A percentile compares a stretch with the other conserved stretches of the same genome.
Evolutionary conservation across 1,140 invertebrate genomes (phyloP).

Genomic region (Atopsyche davidsoni): DNA sequence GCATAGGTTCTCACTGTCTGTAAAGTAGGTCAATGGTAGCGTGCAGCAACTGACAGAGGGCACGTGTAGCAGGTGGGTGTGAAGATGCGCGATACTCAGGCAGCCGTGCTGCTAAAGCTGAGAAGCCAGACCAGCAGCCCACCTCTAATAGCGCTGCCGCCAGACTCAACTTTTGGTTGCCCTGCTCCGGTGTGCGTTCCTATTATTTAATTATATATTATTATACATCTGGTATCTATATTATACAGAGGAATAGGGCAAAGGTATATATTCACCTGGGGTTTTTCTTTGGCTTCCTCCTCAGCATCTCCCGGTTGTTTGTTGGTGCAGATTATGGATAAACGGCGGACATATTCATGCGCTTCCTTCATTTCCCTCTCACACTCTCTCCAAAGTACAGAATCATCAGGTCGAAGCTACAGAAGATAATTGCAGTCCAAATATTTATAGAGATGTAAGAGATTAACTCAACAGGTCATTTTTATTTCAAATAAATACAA

Average conservation of each 20-base stretch:
- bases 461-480: conserved; percentile 8
- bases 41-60: conserved; percentile 77
- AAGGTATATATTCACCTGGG: conserved; percentile 1
- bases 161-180: conserved; percentile 91
- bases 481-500: conserved; percentile 28
- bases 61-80: conserved; percentile 70
- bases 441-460: not conserved
- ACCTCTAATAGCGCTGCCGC: conserved; percentile 83
- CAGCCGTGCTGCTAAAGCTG: conserved; percentile 69
- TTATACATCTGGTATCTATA: conserved; percentile 9
- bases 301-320: conserved; percentile 71
- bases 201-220: conserved; percentile 33
- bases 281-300: conserved; percentile 62
- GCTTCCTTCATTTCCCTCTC: conserved; percentile 79
- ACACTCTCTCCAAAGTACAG: conserved; percentile 70
- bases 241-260: not conserved
- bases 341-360: conserved; percentile 79
- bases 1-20: conserved; percentile 49
- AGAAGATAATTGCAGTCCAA: no score
- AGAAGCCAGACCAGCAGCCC: conserved; percentile 85
- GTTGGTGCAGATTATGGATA: conserved; percentile 81
- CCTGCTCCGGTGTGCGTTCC: conserved; percentile 52
- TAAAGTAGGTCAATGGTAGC: conserved; percentile 85
- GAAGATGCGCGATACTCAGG: conserved; percentile 77
- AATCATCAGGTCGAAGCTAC: conserved; percentile 78